These are phyloP conservation scores for Himalopsyche kuldschensis DNA, from an alignment of 2,888 invertebrate species.

Conservation along the genomic window DNA sequence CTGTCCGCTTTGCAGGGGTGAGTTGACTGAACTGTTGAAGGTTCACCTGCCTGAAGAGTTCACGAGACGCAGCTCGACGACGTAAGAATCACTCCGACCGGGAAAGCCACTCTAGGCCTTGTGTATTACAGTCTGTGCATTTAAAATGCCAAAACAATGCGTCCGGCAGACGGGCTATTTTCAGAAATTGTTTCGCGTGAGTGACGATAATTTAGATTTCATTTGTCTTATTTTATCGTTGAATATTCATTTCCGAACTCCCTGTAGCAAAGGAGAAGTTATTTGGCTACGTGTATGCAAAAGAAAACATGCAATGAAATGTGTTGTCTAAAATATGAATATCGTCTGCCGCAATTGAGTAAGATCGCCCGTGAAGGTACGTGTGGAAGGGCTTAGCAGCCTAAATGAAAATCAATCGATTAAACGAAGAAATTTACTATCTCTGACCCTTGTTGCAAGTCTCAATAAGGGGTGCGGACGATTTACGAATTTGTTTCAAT, in stretches of 20 bases:
- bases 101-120: neutral
- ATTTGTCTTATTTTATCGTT: neutral
- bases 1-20: conserved; percentile 75
- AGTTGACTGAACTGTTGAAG: conserved; percentile 69
- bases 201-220: neutral
- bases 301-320: neutral
- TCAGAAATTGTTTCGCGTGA: neutral
- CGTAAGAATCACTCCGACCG: neutral
- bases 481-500: neutral
- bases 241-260: neutral
- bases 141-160: neutral
- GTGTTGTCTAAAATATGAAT: neutral
- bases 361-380: neutral
- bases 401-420: neutral
- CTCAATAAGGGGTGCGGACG: neutral
- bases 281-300: neutral
- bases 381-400: no score
- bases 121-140: neutral
- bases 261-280: neutral
- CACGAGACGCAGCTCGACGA: conserved; percentile 42
- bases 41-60: conserved; percentile 70
- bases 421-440: neutral
- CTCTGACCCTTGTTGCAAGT: neutral
- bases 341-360: neutral
- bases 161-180: neutral